These are phyloP conservation scores for Hymenochirus boettgeri DNA, from an alignment of 2,113 vertebrate species.

Conservation along the genomic window DNA sequence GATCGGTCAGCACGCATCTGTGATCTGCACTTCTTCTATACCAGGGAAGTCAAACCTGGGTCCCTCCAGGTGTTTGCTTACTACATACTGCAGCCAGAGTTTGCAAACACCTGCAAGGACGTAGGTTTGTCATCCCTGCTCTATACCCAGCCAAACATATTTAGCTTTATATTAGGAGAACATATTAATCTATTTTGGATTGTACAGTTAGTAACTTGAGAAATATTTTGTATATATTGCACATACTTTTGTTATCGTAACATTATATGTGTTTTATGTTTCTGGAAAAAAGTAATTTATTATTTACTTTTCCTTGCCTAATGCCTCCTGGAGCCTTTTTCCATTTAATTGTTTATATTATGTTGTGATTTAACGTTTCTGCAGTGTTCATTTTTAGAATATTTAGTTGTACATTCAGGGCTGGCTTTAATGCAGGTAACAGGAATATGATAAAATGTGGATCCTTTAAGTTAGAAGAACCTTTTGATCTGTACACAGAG, in stretches of 20 bases:
- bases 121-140: too few relatives aligned
- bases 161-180: background rate
- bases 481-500: slow-evolving; percentile 4
- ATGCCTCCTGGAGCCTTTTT: slow-evolving; percentile 26
- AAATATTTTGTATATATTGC: background rate
- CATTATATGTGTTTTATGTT: background rate
- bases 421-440: slow-evolving; percentile 18
- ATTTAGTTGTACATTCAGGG: slow-evolving; percentile 15
- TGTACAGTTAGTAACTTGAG: background rate
- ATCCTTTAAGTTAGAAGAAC: slow-evolving; percentile 6
- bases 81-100: too few relatives aligned
- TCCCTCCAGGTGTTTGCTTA: too few relatives aligned
- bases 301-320: slow-evolving; percentile 7
- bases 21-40: too few relatives aligned
- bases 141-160: too few relatives aligned
- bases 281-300: background rate
- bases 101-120: too few relatives aligned
- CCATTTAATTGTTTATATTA: background rate
- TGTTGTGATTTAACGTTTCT: slow-evolving; percentile 4
- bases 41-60: too few relatives aligned
- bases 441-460: slow-evolving; percentile 8
- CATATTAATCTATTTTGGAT: background rate
- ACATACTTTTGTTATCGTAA: background rate
- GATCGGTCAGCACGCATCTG: too few relatives aligned
- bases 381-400: slow-evolving; percentile 1